Percentiles rank a stretch among this genome's conserved stretches.
Conservation (phyloP, 2,888 invertebrate genomes). For the Meloe dianella region DNA sequence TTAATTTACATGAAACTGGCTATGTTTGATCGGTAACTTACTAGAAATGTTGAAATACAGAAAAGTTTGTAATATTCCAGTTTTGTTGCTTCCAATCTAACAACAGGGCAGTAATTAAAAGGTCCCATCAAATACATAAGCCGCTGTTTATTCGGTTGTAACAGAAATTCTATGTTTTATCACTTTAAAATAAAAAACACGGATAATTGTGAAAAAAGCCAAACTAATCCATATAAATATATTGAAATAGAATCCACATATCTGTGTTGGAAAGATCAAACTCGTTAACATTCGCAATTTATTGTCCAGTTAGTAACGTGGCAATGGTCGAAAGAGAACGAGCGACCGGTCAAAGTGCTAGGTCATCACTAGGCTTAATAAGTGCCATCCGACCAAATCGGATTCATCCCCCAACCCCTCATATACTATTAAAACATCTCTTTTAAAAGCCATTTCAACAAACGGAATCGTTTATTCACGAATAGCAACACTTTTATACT, state of each 20-base stretch:
- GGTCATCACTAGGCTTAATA: constrained; percentile 16
- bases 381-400: constrained; percentile 17
- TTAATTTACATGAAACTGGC: not conserved
- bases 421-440: not conserved
- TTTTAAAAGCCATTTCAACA: constrained; percentile 14
- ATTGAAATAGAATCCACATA: too few species aligned
- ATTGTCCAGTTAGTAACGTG: not conserved
- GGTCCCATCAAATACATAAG: not conserved
- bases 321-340: not conserved
- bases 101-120: not conserved
- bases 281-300: not conserved
- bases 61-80: not conserved
- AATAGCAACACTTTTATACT: not conserved
- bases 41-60: too few species aligned
- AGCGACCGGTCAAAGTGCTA: constrained; percentile 5
- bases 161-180: not conserved
- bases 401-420: not conserved
- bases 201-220: too few species aligned
- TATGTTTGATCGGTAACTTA: too few species aligned
- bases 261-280: not conserved
- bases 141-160: not conserved
- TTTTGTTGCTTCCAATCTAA: not conserved
- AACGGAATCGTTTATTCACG: constrained; percentile 3
- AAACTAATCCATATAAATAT: too few species aligned
- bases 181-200: not conserved